phyloP scores from a whole-genome alignment of 2,888 invertebrate species.

The Pristionchus japonicus region DNA sequence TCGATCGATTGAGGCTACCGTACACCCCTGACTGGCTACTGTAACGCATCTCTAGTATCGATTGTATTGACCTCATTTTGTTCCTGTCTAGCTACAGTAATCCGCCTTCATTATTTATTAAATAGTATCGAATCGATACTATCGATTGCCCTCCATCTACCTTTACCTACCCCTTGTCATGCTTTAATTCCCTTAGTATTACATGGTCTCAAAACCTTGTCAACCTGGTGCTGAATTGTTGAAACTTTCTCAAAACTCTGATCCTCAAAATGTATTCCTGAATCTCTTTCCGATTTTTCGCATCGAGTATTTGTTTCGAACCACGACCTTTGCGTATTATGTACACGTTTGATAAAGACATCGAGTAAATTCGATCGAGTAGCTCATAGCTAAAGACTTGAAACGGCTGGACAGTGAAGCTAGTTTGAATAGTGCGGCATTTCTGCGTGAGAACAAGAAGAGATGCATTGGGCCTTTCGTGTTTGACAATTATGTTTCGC shows the following conservation, averaged over 20 bases:
- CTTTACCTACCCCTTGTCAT: constrained; percentile 2
- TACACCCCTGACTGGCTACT: not conserved
- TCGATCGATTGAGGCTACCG: not conserved
- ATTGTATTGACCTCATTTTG: not conserved
- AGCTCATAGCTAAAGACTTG: too few species aligned
- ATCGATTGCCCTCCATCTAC: too few species aligned
- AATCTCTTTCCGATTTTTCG: not conserved
- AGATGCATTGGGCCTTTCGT: too few species aligned
- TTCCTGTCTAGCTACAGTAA: too few species aligned
- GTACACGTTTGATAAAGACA: not conserved
- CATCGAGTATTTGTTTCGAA: not conserved
- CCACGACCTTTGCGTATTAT: not conserved
- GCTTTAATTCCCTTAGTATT: not conserved
- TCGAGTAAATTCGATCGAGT: too few species aligned
- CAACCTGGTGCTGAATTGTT: not conserved
- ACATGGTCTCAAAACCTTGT: not conserved
- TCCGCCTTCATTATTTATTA: too few species aligned
- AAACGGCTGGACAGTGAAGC: too few species aligned
- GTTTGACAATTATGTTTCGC: too few species aligned
- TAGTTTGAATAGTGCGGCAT: too few species aligned
- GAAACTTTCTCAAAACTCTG: not conserved
- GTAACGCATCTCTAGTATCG: not conserved
- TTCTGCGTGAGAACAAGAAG: too few species aligned
- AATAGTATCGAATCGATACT: too few species aligned
- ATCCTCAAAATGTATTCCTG: not conserved